Conservation (phyloP, 1,140 invertebrate species). For the Rhagoletis zephyria region DNA sequence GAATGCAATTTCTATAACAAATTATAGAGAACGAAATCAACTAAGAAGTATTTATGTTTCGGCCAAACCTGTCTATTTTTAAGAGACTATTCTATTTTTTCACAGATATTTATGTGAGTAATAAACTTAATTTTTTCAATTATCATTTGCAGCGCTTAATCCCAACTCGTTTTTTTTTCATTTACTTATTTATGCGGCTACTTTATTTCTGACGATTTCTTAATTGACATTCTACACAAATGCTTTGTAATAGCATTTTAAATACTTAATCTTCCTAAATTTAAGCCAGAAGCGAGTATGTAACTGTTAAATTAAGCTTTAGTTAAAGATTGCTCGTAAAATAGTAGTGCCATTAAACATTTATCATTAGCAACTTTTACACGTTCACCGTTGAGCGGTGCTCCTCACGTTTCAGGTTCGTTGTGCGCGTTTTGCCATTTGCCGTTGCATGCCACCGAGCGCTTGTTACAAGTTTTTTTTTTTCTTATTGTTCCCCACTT, state of each 20-base stretch:
- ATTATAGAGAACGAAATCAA: no score
- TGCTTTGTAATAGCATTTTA: not conserved
- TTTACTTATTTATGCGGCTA: no score
- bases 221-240: not conserved
- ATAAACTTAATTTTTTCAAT: no score
- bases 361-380: not conserved
- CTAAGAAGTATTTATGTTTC: no score
- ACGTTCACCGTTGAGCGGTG: constrained; percentile 5
- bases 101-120: no score
- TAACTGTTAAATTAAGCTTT: constrained; percentile 32
- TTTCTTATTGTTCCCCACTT: not conserved
- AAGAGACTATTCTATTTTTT: no score
- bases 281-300: not conserved
- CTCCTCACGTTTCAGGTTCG: not conserved
- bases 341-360: not conserved
- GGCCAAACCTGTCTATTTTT: no score
- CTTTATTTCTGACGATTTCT: no score
- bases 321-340: not conserved
- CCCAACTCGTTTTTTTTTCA: no score
- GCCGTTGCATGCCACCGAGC: not conserved
- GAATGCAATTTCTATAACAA: no score
- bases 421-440: not conserved
- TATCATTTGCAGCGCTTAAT: no score
- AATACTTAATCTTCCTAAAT: not conserved
- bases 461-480: not conserved